Evolutionary conservation across 1,140 invertebrate genomes (phyloP), one percentile per base, ranked within the genome.

Genomic region (Macrobrachium nipponense): DNA sequence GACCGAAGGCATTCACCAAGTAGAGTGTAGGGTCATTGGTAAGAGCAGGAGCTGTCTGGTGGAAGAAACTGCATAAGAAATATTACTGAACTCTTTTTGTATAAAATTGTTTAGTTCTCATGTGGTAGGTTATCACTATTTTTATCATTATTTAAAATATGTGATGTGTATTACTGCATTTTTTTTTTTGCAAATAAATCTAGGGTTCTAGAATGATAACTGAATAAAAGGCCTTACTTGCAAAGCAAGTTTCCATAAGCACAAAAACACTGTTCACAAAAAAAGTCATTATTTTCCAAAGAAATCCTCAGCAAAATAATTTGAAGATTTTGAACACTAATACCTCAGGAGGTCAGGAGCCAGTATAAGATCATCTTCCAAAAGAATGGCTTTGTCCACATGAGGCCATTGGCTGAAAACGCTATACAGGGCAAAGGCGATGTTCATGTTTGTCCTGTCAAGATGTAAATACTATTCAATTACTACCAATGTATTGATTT

Each of bases 281-380:
- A 51, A 36, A 36, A 1, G 27, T 36, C 27, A 4, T 36, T 36
- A 36, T 36, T 2, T 51, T 15, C 58, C 17, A 59, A 60, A 59
- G n/a, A 59, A 17, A 79, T 20, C n/a, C 20, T 27, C 12, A 23
- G 20, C 18, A 68, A 68, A 68, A 20, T 68, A 68, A n/a, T 51
- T 36, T 51, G 66, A 68, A 5, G 62, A 2, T 36, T 4, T 51
- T 51, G 64, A 68, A 0, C 17, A n/a, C n/a, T 44, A 75, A 27
- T 15, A 86, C 84, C 84, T 86, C 3, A 86, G 64, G 15, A 86
- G 17, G 23, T 86, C 84, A 43, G 77, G n/a, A n/a, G 84, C 77
- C 15, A 86, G 68, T 0, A 86, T 12, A 17, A 86, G 77, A 77
- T 86, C 84, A 20, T 86, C 84, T 23, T 86, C 84, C 14, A 86